Conservation (phyloP, 2,888 invertebrate species). For the Nemoura dubitans region DNA sequence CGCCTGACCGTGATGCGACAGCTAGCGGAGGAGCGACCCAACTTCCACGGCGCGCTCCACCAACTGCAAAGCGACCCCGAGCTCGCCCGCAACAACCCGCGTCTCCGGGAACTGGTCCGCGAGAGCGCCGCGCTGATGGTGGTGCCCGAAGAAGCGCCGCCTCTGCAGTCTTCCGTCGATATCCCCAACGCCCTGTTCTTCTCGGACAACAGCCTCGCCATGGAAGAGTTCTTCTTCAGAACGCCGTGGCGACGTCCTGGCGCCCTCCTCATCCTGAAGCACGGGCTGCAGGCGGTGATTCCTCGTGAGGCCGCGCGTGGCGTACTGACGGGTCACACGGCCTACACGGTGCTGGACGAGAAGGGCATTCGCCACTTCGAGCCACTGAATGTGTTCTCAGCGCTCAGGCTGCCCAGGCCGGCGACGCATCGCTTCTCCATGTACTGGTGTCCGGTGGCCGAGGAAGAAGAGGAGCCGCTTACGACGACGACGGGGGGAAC, state of each 20-base stretch:
- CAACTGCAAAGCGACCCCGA: slow-evolving; percentile 73
- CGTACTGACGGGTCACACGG: slow-evolving; percentile 77
- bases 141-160: slow-evolving; percentile 68
- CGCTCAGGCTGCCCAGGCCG: slow-evolving; percentile 72
- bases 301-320: slow-evolving; percentile 79
- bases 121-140: slow-evolving; percentile 78
- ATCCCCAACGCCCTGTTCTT: slow-evolving; percentile 75
- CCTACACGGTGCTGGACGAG: slow-evolving; percentile 81
- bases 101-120: slow-evolving; percentile 73
- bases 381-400: slow-evolving; percentile 77
- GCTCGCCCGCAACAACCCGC: slow-evolving; percentile 73
- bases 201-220: slow-evolving; percentile 76
- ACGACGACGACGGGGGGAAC: slow-evolving; percentile 62
- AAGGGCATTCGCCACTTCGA: slow-evolving; percentile 79
- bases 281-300: slow-evolving; percentile 77
- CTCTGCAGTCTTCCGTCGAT: slow-evolving; percentile 71
- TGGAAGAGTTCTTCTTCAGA: slow-evolving; percentile 74
- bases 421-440: slow-evolving; percentile 72
- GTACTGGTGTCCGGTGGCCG: slow-evolving; percentile 69
- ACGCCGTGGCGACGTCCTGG: slow-evolving; percentile 59
- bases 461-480: slow-evolving; percentile 35
- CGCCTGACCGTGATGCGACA: slow-evolving; percentile 76
- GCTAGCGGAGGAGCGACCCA: slow-evolving; percentile 73
- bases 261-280: slow-evolving; percentile 76
- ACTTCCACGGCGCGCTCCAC: slow-evolving; percentile 68